Base-by-base conservation (phyloP, 2,797 vertebrate species). In the Avahi laniger region DNA sequence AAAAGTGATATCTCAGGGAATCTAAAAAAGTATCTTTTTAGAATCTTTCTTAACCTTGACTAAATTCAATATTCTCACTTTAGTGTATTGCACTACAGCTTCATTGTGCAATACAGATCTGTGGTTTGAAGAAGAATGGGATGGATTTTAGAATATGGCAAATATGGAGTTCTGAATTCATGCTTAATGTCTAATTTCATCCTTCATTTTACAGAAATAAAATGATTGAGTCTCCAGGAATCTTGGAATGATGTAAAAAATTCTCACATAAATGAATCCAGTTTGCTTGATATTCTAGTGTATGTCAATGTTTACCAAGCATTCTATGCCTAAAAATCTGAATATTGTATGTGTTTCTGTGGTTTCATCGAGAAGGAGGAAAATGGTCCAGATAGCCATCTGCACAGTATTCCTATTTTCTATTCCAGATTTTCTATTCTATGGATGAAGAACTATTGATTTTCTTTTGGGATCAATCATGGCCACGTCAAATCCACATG, bases 1-100 rank as follows among this genome's bases (percentile, higher is more conserved):
- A 96, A 95, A 96, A 59, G 83, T 69, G n/a, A 33, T 75, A 85
- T 67, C 33, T 96, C 65, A 78, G 57, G 20, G 24, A 70, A 65
- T 92, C 41, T 59, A 59, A 84, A 83, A 65, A 59, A 20, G 4
- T 86, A 20, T 83, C 14, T 86, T 80, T 80, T 52, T 28, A 57
- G 43, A 72, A 8, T 84, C 41, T 43, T 84, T 18, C 18, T 88
- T 83, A 95, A 52, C 73, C 17, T 73, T 61, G 12, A 43, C 33
- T 81, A 88, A 95, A 80, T 85, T 82, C 48, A 76, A 33, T 72
- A 83, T 28, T 91, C 41, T 75, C n/a, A 79, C 8, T 41, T 88
- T 67, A 52, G 15, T 17, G 12, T 28, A 76, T 1, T 76, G 43
- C 85, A 50, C 30, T 65, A 78, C 7, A 84, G 30, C 30, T 63